Base-by-base conservation (phyloP, 2,888 invertebrate genomes). In the Diplolepis rosae region DNA sequence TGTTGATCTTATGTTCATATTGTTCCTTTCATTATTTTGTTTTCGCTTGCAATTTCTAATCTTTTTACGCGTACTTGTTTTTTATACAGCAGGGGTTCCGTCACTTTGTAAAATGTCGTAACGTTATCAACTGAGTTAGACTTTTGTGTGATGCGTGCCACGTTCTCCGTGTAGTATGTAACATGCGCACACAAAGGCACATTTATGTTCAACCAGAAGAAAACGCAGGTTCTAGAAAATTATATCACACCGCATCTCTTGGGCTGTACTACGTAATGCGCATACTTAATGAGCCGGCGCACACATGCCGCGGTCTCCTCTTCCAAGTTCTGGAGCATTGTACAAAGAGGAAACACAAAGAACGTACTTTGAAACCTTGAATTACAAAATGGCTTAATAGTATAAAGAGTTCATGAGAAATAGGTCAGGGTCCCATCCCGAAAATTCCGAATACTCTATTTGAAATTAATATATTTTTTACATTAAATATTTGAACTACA, bases 251-350 rank as follows among this genome's bases (percentile, higher is more conserved):
- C 72, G 81, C 79, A 85, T 84, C 81, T 83, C 79, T 75, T 71
- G 77, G 77, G 61, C 77, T 73, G 77, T 68, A 72, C 73, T 83
- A 84, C 83, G 83, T 82, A 81, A 80, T 78, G 75, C 78, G 84
- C 82, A 87, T 87, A 85, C 83, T 75, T 84, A 83, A 86, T 82
- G 83, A 85, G 81, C 71, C 77, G 51, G 71, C 73, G 74, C 73
- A 68, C 78, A 76, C 70, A 80, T 77, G 74, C 71, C 77, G 77
- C 67, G 71, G 69, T 54, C 75, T 75, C 70, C 39, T 74, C 74
- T 70, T 70, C 65, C 32, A 70, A 48, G 69, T 73, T 66, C 70
- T 39, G 24, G 6, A 61, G 11, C 7, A 22, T 22, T 27, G 13
- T 13, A 61, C 39, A 61, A 61, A 61, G 61, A 35, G 24, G 61